Evolutionary conservation across 2,113 vertebrate species (phyloP).

Genomic region (Suncus etruscus): DNA sequence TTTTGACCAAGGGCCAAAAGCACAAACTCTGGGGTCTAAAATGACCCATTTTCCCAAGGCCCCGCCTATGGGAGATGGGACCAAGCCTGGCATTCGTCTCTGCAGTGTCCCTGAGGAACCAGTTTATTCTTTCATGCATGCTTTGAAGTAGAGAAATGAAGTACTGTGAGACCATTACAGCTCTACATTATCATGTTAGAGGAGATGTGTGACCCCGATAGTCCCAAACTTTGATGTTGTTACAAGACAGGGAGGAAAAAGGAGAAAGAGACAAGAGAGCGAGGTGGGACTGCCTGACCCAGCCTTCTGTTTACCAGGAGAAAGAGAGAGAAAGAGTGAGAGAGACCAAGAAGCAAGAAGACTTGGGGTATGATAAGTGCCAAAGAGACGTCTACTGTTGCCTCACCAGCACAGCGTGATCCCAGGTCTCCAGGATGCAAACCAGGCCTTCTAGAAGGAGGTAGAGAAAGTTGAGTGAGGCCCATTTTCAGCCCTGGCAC

Average conservation of each 20-base stretch:
- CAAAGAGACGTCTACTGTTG: too few species aligned
- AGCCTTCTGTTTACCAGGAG: neutral
- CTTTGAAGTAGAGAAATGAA: conserved; percentile 87
- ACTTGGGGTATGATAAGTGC: too few species aligned
- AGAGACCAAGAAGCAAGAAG: too few species aligned
- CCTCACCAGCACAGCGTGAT: too few species aligned
- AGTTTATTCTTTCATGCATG: conserved; percentile 80
- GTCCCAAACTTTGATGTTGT: neutral
- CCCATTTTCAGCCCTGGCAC: too few species aligned
- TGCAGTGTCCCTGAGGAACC: conserved; percentile 75
- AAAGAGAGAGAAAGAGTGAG: neutral
- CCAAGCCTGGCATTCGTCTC: conserved; percentile 76
- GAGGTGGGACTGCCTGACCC: neutral
- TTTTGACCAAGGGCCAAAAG: conserved; percentile 78
- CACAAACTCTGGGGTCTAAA: conserved; percentile 64
- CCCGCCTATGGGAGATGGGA: conserved; percentile 73
- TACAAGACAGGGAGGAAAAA: neutral
- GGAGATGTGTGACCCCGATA: conserved; percentile 5
- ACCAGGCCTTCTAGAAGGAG: too few species aligned
- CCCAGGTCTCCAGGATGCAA: too few species aligned
- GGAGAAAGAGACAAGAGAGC: neutral
- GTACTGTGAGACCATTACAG: conserved; percentile 65
- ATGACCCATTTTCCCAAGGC: conserved; percentile 74
- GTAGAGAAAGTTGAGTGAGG: too few species aligned
- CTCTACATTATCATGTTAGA: conserved; percentile 61